Evolutionary conservation across 2,888 invertebrate genomes (phyloP).

Genomic region (Eristalis pertinax): DNA sequence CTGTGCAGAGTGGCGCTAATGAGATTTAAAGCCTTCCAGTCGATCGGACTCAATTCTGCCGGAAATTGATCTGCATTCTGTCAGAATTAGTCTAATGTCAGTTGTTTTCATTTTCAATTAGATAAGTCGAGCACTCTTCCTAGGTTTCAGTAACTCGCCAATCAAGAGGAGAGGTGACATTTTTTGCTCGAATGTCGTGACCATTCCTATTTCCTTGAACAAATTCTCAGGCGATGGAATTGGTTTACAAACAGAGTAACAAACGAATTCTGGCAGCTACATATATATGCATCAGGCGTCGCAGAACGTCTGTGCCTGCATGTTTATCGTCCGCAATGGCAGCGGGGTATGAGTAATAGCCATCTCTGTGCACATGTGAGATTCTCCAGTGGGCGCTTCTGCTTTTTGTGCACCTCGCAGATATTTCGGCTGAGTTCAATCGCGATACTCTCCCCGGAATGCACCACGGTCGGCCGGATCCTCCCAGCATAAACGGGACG

Average conservation of each 20-base stretch:
- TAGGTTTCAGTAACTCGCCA: not conserved
- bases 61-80: too few relatives aligned
- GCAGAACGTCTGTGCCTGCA: not conserved
- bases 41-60: not conserved
- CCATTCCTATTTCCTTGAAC: not conserved
- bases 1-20: not conserved
- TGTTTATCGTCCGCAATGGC: not conserved
- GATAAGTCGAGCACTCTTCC: not conserved
- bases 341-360: constrained; percentile 10
- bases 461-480: constrained; percentile 40
- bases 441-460: constrained; percentile 54
- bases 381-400: constrained; percentile 55
- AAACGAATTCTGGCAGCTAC: constrained; percentile 59
- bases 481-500: constrained; percentile 68
- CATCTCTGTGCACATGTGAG: constrained; percentile 34
- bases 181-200: not conserved
- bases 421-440: constrained; percentile 69
- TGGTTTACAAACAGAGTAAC: not conserved
- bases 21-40: not conserved
- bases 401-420: constrained; percentile 64
- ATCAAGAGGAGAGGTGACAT: too few relatives aligned
- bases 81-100: not conserved
- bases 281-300: constrained; percentile 35
- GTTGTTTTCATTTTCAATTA: not conserved
- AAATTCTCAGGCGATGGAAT: not conserved